Evolutionary conservation across 2,113 vertebrate species (phyloP), one percentile per base, ranked within the genome.

Genomic region (Festucalex cinctus): DNA sequence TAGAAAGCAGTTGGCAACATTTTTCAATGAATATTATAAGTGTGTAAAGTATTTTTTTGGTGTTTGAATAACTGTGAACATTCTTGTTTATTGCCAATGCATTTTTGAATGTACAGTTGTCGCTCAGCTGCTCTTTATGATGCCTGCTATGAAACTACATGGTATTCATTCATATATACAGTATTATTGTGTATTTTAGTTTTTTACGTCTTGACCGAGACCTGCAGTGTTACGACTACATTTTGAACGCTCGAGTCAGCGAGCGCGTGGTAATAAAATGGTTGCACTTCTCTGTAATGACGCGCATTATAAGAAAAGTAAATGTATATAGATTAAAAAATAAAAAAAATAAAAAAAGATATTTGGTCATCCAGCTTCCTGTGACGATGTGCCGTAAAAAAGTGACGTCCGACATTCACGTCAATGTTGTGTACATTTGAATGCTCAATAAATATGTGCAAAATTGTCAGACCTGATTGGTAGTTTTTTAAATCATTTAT

Each of bases 71-170:
- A 73, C 72, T 71, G 73, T 61, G 68, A 71, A 60, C 28, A 32
- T 75, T 78, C 35, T 60, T 75, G 70, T 59, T 74, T 73, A 82
- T 80, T 77, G 71, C 69, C 73, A 78, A 82, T 83, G 51, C 70
- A 83, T 75, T 77, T 79, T 70, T 90, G 90, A 91, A 91, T 91
- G 90, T 91, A 89, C 71, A 7, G 65, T 85, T 78, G 83, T 88
- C 76, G 75, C 83, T 86, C 73, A 76, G 82, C 87, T 89, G 83
- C 86, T 90, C 81, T 82, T 87, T 81, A 57, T 89, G 77, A 83
- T 63, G 84, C 85, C 85, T 90, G 89, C 88, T 81, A 63, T 88
- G 65, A 69, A 68, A 85, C 88, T 83, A 88, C 85, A 85, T 80
- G 53, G 80, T 87, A 86, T 91, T 86, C 81, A 84, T 80, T 66